Percentiles rank a stretch among this genome's conserved stretches.
Evolutionary conservation across 2,797 vertebrate species (phyloP).

Genomic region (Mormyrus proboscirostris): DNA sequence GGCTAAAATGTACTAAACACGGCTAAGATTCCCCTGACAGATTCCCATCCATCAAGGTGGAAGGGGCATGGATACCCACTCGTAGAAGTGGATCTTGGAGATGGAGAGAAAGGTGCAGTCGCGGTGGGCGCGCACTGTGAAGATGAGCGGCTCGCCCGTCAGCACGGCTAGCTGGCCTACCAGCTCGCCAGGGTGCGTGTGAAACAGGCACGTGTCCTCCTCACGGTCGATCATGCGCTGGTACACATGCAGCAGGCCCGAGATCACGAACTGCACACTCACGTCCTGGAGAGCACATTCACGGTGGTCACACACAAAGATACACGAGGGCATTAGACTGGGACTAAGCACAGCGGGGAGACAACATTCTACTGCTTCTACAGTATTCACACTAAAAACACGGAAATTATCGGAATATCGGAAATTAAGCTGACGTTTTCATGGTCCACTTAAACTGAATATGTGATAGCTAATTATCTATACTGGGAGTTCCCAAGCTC

Average conservation of each 20-base stretch:
- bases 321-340: background rate
- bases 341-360: background rate
- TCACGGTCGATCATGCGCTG: slow-evolving; percentile 84
- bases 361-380: background rate
- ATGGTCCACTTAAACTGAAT: background rate
- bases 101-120: slow-evolving; percentile 68
- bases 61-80: slow-evolving; percentile 50
- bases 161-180: slow-evolving; percentile 89
- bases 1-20: background rate
- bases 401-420: too few species aligned
- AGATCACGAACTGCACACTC: slow-evolving; percentile 82
- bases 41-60: background rate
- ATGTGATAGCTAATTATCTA: background rate
- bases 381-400: background rate
- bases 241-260: slow-evolving; percentile 81
- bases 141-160: slow-evolving; percentile 89
- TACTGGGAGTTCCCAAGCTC: background rate
- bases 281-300: slow-evolving; percentile 65
- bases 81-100: slow-evolving; percentile 70
- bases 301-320: background rate
- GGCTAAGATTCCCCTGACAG: background rate
- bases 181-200: slow-evolving; percentile 84
- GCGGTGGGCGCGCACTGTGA: slow-evolving; percentile 77
- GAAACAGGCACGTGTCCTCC: slow-evolving; percentile 82
- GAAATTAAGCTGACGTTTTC: background rate